phyloP scores from a whole-genome alignment of 2,797 vertebrate species.

The Chiroxiphia lanceolata region DNA sequence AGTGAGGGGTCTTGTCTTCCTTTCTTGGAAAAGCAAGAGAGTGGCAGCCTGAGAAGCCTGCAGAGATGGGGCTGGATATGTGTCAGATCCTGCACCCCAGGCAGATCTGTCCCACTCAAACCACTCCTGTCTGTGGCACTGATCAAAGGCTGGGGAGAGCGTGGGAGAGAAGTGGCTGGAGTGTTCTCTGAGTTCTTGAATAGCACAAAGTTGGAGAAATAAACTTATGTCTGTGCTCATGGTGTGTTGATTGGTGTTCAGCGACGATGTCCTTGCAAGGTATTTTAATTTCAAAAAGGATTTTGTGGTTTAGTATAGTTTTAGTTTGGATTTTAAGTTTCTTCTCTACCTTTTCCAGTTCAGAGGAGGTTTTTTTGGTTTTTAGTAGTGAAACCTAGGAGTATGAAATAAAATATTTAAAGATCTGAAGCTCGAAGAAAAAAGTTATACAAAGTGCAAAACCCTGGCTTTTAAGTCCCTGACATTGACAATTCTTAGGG shows the following conservation, averaged over 20 bases:
- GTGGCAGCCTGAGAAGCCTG: not conserved
- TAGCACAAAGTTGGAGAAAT: not conserved
- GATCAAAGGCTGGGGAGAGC: accelerated
- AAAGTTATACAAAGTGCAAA: not conserved
- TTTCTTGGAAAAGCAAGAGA: not conserved
- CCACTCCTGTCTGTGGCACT: not conserved
- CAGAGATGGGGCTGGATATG: not conserved
- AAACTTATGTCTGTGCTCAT: not conserved
- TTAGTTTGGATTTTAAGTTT: not conserved
- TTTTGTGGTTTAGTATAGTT: not conserved
- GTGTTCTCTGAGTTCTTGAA: not conserved
- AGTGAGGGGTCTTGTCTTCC: not conserved
- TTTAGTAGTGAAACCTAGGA: not conserved
- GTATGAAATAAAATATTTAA: not conserved
- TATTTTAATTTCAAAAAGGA: not conserved
- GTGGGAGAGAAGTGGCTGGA: not conserved
- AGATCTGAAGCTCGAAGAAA: not conserved
- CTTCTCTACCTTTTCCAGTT: not conserved
- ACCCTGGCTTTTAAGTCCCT: not conserved
- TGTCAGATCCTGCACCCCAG: accelerated
- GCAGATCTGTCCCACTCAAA: not conserved
- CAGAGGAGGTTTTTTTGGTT: not conserved
- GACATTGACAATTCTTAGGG: not conserved
- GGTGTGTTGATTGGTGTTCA: not conserved
- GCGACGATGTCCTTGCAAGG: not conserved